Evolutionary conservation across 1,140 invertebrate species (phyloP).

Genomic region (Aphaenogaster ashmeadi): DNA sequence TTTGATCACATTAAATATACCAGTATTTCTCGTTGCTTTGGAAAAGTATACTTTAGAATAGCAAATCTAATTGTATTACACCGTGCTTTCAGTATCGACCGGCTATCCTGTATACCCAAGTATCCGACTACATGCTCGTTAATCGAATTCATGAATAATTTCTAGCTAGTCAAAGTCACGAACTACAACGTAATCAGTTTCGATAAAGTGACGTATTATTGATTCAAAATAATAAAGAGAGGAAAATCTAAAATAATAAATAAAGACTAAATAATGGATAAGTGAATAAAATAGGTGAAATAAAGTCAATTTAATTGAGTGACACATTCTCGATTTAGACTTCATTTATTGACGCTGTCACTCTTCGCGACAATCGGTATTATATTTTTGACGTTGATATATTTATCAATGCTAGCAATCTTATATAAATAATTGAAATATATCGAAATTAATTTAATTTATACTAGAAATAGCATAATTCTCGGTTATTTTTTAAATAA

Average conservation of each 20-base stretch:
- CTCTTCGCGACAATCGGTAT: too few species aligned
- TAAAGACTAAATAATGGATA: neutral
- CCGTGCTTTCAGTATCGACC: slow-evolving; percentile 26
- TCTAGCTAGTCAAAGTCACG: slow-evolving; percentile 35
- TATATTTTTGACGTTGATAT: neutral
- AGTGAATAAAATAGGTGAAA: neutral
- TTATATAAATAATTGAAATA: neutral
- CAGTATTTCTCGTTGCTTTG: neutral
- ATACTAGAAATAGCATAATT: neutral
- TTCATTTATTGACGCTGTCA: neutral
- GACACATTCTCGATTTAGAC: slow-evolving; percentile 11
- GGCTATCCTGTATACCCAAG: slow-evolving; percentile 5
- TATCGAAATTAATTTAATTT: slow-evolving; percentile 4
- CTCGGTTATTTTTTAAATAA: neutral
- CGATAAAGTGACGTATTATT: slow-evolving; percentile 27
- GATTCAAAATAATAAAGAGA: slow-evolving; percentile 38
- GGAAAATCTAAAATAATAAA: slow-evolving; percentile 11
- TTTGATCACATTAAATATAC: slow-evolving; percentile 8
- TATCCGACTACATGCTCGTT: slow-evolving; percentile 25
- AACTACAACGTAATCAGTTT: slow-evolving; percentile 34
- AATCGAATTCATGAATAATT: slow-evolving; percentile 62
- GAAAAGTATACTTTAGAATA: slow-evolving; percentile 23
- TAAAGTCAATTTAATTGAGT: slow-evolving; percentile 13
- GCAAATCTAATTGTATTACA: slow-evolving; percentile 16
- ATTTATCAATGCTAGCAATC: neutral